These are phyloP conservation scores for Enoplosus armatus DNA, from an alignment of 2,797 vertebrate species.

Conservation along the genomic window DNA sequence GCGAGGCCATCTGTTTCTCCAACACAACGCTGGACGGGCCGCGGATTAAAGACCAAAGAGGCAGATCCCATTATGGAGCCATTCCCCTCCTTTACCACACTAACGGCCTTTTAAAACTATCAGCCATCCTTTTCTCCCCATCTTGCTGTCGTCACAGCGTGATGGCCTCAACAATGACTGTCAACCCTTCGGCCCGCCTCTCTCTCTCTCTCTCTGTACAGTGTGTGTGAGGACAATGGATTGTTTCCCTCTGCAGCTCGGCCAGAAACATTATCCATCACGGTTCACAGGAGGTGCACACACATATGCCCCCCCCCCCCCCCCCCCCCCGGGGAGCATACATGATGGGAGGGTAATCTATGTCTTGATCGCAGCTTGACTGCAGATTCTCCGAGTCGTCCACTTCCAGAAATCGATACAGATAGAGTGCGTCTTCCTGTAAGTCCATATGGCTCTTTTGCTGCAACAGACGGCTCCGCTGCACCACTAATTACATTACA, in stretches of 20 bases:
- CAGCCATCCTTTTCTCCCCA: conserved; percentile 52
- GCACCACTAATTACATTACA: conserved; percentile 61
- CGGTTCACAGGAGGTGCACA: conserved; percentile 29
- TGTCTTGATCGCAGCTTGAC: conserved; percentile 46
- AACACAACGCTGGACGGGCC: conserved; percentile 36
- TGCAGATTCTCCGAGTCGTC: conserved; percentile 28
- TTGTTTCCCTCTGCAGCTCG: conserved; percentile 35
- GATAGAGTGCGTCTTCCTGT: conserved; percentile 57
- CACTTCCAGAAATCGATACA: conserved; percentile 66
- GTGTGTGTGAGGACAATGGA: conserved; percentile 34
- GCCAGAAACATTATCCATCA: conserved; percentile 60
- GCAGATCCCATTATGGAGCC: conserved; percentile 61
- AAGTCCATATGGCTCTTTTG: conserved; percentile 54
- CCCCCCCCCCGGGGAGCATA: too few species aligned
- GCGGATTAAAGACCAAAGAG: conserved; percentile 53
- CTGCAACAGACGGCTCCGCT: conserved; percentile 36
- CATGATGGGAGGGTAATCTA: conserved; percentile 35
- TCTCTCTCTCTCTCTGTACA: neutral
- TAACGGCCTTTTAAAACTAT: conserved; percentile 66
- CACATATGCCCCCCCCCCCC: too few species aligned
- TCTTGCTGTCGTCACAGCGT: conserved; percentile 29
- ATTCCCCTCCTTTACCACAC: conserved; percentile 51
- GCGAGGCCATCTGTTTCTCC: too few species aligned
- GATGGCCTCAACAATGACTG: conserved; percentile 36
- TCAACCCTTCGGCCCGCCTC: conserved; percentile 9